Conservation (phyloP, 2,113 vertebrate species). For the Macheiramphus alcinus region DNA sequence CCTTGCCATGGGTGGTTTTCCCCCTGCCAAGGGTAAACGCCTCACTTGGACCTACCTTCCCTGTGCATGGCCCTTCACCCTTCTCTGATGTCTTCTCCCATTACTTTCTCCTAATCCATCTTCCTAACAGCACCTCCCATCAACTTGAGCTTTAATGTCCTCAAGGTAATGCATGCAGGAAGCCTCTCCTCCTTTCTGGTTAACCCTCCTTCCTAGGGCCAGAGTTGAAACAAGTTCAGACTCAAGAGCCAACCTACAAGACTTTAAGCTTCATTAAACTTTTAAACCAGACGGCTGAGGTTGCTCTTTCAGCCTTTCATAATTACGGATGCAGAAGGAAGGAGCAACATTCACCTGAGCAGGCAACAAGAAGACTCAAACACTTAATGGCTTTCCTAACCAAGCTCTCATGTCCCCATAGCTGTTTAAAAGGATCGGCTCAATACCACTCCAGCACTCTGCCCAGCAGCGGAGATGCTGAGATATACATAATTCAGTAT, state of each 20-base stretch:
- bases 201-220: not conserved
- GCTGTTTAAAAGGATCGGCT: constrained; percentile 36
- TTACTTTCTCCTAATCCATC: not conserved
- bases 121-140: not conserved
- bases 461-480: not conserved
- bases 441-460: constrained; percentile 16
- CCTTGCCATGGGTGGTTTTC: not conserved
- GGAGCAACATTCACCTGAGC: constrained; percentile 20
- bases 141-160: not conserved
- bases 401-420: not conserved
- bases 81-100: not conserved
- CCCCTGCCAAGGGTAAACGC: not conserved
- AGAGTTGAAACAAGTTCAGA: constrained; percentile 1
- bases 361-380: constrained; percentile 37
- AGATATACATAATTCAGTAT: constrained; percentile 27
- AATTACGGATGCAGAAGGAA: constrained; percentile 9
- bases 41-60: not conserved
- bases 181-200: constrained; percentile 17
- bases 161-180: not conserved
- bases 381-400: constrained; percentile 50
- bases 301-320: constrained; percentile 42
- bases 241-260: not conserved
- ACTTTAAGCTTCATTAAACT: constrained; percentile 65
- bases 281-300: constrained; percentile 41
- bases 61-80: not conserved